Conservation (phyloP, 2,113 vertebrate species). For the Donacobius atricapilla region DNA sequence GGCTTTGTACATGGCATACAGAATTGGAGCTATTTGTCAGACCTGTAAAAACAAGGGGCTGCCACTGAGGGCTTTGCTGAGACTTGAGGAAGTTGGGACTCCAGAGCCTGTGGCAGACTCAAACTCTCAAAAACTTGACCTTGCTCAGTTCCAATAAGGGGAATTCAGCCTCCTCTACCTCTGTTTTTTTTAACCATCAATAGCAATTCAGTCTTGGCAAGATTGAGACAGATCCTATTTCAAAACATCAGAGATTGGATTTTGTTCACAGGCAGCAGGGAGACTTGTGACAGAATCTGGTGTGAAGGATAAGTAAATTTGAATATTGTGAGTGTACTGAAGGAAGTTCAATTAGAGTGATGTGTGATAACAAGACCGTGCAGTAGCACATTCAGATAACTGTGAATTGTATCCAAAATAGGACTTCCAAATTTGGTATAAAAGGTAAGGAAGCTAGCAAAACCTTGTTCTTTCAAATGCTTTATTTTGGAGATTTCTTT, state of each 20-base stretch:
- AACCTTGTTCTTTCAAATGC: background rate
- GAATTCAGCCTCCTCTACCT: background rate
- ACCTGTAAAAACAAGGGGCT: background rate
- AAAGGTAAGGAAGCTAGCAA: background rate
- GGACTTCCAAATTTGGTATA: background rate
- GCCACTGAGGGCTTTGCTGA: background rate
- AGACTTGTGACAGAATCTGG: background rate
- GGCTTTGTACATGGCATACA: background rate
- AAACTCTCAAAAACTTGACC: background rate
- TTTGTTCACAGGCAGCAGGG: background rate
- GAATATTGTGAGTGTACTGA: background rate
- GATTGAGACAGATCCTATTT: background rate
- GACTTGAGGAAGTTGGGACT: background rate
- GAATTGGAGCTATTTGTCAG: background rate
- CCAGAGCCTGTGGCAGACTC: background rate
- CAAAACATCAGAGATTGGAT: constrained; percentile 7
- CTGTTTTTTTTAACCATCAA: background rate
- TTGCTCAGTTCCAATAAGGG: background rate
- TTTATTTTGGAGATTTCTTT: background rate
- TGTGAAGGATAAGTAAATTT: background rate
- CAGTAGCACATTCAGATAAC: background rate
- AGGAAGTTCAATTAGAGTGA: background rate
- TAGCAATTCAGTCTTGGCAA: constrained; percentile 13
- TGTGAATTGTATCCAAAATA: background rate
- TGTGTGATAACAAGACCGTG: background rate